Percentiles rank a stretch among this genome's conserved stretches.
phyloP scores from a whole-genome alignment of 2,888 invertebrate species.

The Polyommatus iphigenia region DNA sequence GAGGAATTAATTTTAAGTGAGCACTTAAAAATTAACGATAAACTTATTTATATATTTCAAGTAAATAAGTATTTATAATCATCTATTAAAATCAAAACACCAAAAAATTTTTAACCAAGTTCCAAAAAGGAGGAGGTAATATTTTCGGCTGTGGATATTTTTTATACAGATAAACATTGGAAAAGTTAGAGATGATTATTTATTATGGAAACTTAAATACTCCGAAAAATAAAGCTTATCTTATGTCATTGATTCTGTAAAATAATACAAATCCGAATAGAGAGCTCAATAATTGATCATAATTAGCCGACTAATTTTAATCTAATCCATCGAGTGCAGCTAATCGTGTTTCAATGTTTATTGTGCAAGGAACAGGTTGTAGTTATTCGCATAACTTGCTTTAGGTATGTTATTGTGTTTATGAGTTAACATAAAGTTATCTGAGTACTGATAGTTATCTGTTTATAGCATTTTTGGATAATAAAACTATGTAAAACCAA shows the following conservation, averaged over 20 bases:
- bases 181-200: too few species aligned
- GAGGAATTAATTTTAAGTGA: background rate
- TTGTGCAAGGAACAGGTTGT: constrained; percentile 21
- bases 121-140: too few species aligned
- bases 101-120: too few species aligned
- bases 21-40: background rate
- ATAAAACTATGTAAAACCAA: too few species aligned
- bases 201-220: too few species aligned
- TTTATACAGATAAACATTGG: too few species aligned
- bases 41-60: too few species aligned
- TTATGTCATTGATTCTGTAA: too few species aligned
- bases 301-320: background rate
- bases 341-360: background rate
- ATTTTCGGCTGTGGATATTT: too few species aligned
- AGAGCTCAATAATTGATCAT: background rate
- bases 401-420: background rate
- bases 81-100: too few species aligned
- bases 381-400: constrained; percentile 19
- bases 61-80: too few species aligned
- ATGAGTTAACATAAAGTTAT: background rate
- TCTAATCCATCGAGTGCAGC: constrained; percentile 13
- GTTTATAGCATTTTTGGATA: background rate
- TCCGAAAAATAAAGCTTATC: background rate
- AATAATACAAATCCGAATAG: background rate
- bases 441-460: background rate